A percentile compares a stretch with the other conserved stretches of the same genome.
Conservation (phyloP, 2,888 invertebrate species). For the Odontocerum albicorne region DNA sequence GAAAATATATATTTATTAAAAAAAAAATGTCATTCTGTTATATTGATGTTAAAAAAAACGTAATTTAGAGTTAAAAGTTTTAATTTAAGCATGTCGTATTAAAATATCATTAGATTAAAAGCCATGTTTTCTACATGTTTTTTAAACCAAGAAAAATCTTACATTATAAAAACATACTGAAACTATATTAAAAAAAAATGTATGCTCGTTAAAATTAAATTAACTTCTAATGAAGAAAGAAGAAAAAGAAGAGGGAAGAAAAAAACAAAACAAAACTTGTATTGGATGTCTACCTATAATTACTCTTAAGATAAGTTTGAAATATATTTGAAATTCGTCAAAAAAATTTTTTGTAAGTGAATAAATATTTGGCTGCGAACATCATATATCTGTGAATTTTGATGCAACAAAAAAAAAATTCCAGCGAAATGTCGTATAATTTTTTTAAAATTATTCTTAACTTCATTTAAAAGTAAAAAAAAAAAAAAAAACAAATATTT, state of each 20-base stretch:
- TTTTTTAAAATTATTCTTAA: too few species aligned
- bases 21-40: background rate
- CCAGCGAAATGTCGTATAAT: too few species aligned
- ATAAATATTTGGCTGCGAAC: too few species aligned
- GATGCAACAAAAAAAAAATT: too few species aligned
- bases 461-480: too few species aligned
- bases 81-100: background rate
- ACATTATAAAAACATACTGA: too few species aligned
- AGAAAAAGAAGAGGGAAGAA: too few species aligned
- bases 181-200: background rate
- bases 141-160: background rate
- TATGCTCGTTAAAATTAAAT: too few species aligned
- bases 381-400: too few species aligned
- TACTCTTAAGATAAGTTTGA: background rate
- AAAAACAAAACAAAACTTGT: background rate
- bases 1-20: background rate
- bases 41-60: background rate
- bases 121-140: constrained; percentile 1
- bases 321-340: constrained; percentile 16
- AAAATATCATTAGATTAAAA: background rate
- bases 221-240: too few species aligned
- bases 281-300: background rate
- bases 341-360: too few species aligned
- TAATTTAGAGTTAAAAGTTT: constrained; percentile 1
- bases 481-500: too few species aligned